Percentiles rank a stretch among this genome's conserved stretches.
Evolutionary conservation across 2,113 vertebrate species (phyloP).

Genomic region (Synchiropus splendidus): DNA sequence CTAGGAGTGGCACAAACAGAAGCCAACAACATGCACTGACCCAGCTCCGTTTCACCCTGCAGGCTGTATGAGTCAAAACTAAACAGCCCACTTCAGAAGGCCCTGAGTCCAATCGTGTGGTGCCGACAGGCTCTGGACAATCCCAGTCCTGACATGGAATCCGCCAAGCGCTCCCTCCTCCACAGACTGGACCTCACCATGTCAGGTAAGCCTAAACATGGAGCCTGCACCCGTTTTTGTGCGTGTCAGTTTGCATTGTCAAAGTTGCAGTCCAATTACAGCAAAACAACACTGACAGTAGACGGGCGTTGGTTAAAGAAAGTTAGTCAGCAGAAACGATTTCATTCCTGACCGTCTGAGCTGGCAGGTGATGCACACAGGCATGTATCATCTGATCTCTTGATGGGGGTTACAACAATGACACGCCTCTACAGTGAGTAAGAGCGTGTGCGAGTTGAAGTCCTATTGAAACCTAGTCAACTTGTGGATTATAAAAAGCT

Average conservation of each 20-base stretch:
- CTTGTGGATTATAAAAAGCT: no score
- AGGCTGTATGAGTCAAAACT: slow-evolving; percentile 93
- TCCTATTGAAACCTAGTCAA: no score
- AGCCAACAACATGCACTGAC: no score
- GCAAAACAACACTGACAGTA: no score
- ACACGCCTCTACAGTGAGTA: no score
- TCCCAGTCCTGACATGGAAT: slow-evolving; percentile 93
- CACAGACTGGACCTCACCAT: slow-evolving; percentile 94
- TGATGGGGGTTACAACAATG: no score
- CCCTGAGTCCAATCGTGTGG: slow-evolving; percentile 89
- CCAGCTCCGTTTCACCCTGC: slow-evolving; percentile 6
- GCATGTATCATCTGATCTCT: no score
- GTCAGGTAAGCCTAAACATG: slow-evolving; percentile 71
- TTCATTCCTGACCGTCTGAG: neutral
- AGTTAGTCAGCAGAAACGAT: neutral
- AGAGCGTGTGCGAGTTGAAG: no score
- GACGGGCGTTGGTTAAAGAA: neutral
- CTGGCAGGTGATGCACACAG: neutral
- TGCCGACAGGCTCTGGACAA: slow-evolving; percentile 92
- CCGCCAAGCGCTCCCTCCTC: slow-evolving; percentile 92
- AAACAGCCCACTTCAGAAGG: slow-evolving; percentile 82
- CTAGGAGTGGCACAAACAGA: no score
- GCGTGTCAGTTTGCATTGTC: no score
- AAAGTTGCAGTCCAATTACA: no score
- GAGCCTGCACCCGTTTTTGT: no score